phyloP scores from a whole-genome alignment of 2,888 invertebrate species.

The Epirrhoe tristata region DNA sequence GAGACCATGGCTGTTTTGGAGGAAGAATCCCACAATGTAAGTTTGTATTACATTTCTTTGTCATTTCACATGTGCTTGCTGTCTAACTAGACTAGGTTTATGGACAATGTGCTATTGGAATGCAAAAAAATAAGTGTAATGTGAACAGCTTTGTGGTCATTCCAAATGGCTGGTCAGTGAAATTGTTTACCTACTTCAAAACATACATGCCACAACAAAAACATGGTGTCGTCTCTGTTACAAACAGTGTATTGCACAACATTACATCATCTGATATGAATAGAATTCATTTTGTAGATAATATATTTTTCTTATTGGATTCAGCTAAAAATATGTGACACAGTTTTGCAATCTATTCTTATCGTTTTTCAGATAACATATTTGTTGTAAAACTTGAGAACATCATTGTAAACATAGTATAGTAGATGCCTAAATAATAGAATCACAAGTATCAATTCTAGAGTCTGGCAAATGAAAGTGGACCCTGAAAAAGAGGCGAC shows the following conservation, averaged over 20 bases:
- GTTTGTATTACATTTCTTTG: conserved; percentile 65
- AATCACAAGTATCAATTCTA: no score
- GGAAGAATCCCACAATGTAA: conserved; percentile 86
- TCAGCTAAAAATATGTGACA: conserved; percentile 5
- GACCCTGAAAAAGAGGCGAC: no score
- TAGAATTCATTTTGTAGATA: not conserved
- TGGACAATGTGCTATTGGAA: not conserved
- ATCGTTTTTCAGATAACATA: not conserved
- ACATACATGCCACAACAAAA: conserved; percentile 27
- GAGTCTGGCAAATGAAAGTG: no score
- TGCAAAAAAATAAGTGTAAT: not conserved
- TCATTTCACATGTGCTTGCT: conserved; percentile 47
- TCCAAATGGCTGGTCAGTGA: not conserved
- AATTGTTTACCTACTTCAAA: conserved; percentile 35
- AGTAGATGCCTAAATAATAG: no score
- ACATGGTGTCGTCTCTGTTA: conserved; percentile 43
- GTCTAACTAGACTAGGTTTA: not conserved
- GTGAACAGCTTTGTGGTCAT: not conserved
- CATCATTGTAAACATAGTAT: no score
- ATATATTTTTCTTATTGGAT: conserved; percentile 17
- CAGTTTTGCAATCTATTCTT: not conserved
- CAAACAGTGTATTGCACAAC: conserved; percentile 66
- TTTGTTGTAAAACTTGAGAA: not conserved
- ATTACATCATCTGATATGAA: conserved; percentile 57
- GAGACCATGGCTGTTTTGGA: conserved; percentile 87